Conservation (phyloP, 2,888 invertebrate species). For the Pasiphila rectangulata region DNA sequence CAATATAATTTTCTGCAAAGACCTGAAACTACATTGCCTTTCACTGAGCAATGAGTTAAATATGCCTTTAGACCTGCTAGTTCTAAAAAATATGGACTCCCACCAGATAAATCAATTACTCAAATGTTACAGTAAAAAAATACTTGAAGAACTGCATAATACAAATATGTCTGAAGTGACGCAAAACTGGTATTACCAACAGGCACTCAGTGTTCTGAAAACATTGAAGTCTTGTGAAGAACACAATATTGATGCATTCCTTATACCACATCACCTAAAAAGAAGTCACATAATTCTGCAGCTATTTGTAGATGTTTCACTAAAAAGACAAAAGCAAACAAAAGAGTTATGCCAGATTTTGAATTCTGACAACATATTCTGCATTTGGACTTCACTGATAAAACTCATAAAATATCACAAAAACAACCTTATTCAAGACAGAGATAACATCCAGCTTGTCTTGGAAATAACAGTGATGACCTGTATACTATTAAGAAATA, state of each 20-base stretch:
- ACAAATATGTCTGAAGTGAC: conserved; percentile 34
- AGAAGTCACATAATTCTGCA: conserved; percentile 48
- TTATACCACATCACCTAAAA: conserved; percentile 52
- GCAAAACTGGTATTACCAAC: conserved; percentile 55
- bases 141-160: conserved; percentile 41
- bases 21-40: conserved; percentile 55
- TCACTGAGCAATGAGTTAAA: conserved; percentile 47
- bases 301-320: conserved; percentile 48
- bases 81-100: conserved; percentile 49
- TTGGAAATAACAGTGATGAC: conserved; percentile 49
- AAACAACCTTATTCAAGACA: conserved; percentile 39
- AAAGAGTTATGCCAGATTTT: conserved; percentile 30
- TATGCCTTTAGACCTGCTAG: conserved; percentile 47
- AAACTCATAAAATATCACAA: conserved; percentile 45
- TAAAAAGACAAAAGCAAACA: conserved; percentile 31
- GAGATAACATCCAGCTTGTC: conserved; percentile 35
- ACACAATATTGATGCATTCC: conserved; percentile 45
- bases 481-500: conserved; percentile 37
- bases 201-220: conserved; percentile 47
- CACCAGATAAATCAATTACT: conserved; percentile 52
- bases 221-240: conserved; percentile 51
- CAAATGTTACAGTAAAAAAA: conserved; percentile 47
- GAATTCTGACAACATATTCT: conserved; percentile 32
- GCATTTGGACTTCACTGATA: conserved; percentile 44
- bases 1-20: conserved; percentile 48